phyloP scores from a whole-genome alignment of 2,888 invertebrate genomes.

The Cheilosia urbana region DNA sequence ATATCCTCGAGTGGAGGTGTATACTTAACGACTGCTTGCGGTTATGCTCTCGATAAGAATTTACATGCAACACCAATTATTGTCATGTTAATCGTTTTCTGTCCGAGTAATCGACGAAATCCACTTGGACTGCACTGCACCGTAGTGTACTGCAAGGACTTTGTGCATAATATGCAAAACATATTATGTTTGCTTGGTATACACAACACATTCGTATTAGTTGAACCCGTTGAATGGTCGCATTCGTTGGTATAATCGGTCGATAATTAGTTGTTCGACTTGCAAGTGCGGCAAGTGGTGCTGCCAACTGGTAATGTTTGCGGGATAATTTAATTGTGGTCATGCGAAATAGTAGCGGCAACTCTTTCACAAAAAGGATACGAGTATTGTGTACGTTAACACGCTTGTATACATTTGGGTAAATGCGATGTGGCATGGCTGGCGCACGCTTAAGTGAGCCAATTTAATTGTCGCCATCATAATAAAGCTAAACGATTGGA shows the following conservation, averaged over 20 bases:
- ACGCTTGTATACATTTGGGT: not conserved
- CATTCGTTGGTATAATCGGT: constrained; percentile 32
- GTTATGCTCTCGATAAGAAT: constrained; percentile 57
- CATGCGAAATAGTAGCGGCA: not conserved
- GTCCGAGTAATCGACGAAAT: constrained; percentile 58
- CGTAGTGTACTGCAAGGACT: not conserved
- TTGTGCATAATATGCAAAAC: not conserved
- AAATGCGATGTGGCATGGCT: too few species aligned
- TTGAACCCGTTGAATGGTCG: not conserved
- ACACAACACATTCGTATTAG: constrained; percentile 18
- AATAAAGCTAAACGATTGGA: too few species aligned
- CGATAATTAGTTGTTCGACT: constrained; percentile 58
- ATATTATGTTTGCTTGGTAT: constrained; percentile 7
- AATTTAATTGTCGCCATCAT: too few species aligned
- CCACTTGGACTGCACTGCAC: constrained; percentile 43
- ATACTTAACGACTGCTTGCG: constrained; percentile 50
- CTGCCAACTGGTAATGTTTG: constrained; percentile 24
- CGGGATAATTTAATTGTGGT: constrained; percentile 30
- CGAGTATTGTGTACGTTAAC: not conserved
- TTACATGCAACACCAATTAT: constrained; percentile 67
- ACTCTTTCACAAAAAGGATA: not conserved
- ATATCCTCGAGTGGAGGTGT: constrained; percentile 5
- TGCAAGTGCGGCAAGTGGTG: constrained; percentile 13
- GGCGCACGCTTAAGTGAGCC: too few species aligned
- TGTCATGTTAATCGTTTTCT: constrained; percentile 61